Base-by-base conservation (phyloP, 2,113 vertebrate genomes). In the Platichthys stellatus region DNA sequence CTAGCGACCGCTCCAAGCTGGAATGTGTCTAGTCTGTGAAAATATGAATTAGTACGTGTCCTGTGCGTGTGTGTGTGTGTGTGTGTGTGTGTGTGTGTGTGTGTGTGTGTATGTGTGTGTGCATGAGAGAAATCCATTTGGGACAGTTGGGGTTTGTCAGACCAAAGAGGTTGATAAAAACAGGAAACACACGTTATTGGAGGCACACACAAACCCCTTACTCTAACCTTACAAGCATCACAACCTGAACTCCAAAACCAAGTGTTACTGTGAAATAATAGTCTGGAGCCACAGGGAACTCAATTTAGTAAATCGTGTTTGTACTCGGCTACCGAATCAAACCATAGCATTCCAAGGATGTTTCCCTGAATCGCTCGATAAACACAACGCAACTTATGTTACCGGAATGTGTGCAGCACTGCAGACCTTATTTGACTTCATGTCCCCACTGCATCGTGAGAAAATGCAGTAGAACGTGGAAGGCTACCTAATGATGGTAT, bases 121-220 rank as follows among this genome's bases (percentile, higher is more conserved):
- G 64, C 24, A 23, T 24, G 23, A 26, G 66, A 76, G 49, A 64
- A 62, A 49, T 10, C 51, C 20, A 5, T 73, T 66, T 69, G 24
- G 61, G 70, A 68, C 65, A 69, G 59, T 35, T 81, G 61, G 49
- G 65, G 59, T 59, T 83, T 43, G 45, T 86, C 58, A 73, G 69
- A 73, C 21, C 51, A 14, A 81, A 73, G 61, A 72, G 78, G 62
- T 66, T 70, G 23, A 40, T 73, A 86, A 83, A 86, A 88, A 89
- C 82, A 88, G 83, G 82, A 87, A 90, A 88, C 86, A 89, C 69
- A 88, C 86, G 85, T 72, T 56, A 23, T 54, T 35, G 31, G 68
- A 79, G 75, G 75, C 58, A 56, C 54, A 69, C 47, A 60, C 75
- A 69, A 60, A 56, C n/a, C 53, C 21, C 21, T 56, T 11, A 56